phyloP scores from a whole-genome alignment of 92 coral and sea anemone genomes.

The Palythoa caribaeorum region DNA sequence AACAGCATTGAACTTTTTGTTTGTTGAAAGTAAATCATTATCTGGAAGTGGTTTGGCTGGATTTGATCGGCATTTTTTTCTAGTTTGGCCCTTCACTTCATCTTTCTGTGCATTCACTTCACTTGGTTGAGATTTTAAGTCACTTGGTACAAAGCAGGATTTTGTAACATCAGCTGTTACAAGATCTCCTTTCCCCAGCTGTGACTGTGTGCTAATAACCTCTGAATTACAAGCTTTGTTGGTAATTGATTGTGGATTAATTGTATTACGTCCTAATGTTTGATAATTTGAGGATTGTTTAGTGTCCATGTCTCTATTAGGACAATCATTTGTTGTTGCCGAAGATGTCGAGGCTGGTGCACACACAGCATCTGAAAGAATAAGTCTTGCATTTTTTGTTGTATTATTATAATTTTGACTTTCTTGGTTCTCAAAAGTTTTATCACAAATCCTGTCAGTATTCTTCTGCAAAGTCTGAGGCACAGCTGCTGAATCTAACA shows the following conservation, averaged over 20 bases:
- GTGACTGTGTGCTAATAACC: background rate
- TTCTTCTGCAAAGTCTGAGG: conserved; percentile 21
- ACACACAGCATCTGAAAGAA: background rate
- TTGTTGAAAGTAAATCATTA: background rate
- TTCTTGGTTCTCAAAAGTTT: background rate
- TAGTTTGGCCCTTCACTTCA: background rate
- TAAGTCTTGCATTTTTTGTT: conserved; percentile 32
- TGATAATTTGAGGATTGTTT: background rate
- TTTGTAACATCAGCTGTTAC: background rate
- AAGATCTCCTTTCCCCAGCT: background rate
- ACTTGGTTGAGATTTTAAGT: background rate
- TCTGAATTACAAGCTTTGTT: background rate
- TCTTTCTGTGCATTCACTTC: background rate
- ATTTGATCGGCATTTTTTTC: background rate
- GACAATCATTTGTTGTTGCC: background rate
- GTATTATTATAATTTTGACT: background rate
- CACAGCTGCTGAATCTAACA: conserved; percentile 29
- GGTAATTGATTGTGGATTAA: background rate
- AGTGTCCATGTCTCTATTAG: too few relatives aligned
- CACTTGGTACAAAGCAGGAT: background rate
- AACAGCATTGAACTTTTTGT: background rate
- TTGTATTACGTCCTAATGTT: background rate
- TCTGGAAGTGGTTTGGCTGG: too few relatives aligned
- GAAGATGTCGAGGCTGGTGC: background rate
- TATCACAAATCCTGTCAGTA: background rate